Evolutionary conservation across 2,888 invertebrate genomes (phyloP).

Genomic region (Crossocerus cetratus): DNA sequence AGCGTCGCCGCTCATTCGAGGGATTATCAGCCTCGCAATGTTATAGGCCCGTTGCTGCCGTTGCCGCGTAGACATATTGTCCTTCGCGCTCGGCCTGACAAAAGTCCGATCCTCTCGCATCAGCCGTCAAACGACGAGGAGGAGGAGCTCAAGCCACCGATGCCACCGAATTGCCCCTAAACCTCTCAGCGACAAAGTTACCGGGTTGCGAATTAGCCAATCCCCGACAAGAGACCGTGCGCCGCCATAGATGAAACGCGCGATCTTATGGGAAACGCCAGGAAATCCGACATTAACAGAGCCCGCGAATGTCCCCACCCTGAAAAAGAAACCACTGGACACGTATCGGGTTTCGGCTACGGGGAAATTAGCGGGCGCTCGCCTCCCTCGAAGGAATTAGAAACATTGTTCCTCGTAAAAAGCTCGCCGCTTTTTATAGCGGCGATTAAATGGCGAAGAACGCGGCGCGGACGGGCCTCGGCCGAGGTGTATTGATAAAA

Average conservation of each 20-base stretch:
- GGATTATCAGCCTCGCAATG: conserved; percentile 64
- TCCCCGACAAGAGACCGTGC: neutral
- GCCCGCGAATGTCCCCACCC: neutral
- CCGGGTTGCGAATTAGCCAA: conserved; percentile 11
- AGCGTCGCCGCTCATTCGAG: conserved; percentile 56
- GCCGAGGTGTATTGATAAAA: no score
- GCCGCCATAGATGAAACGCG: neutral
- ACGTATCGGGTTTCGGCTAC: neutral
- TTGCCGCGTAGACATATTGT: conserved; percentile 43
- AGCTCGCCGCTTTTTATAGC: no score
- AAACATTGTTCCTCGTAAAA: neutral
- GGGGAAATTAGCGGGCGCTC: no score
- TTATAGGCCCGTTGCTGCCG: conserved; percentile 40
- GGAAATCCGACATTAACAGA: neutral
- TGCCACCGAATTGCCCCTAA: conserved; percentile 12
- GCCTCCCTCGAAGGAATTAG: neutral
- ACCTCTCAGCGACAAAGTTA: conserved; percentile 25
- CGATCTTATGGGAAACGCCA: neutral
- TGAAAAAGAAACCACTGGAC: neutral
- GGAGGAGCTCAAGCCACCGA: neutral
- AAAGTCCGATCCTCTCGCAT: conserved; percentile 56
- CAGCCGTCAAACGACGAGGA: conserved; percentile 36
- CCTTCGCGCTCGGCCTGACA: conserved; percentile 43
- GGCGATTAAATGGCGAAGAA: no score
- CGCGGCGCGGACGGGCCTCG: no score